Percentiles rank a stretch among this genome's conserved stretches.
These are phyloP conservation scores for Parauchenoglanis punctatus DNA, from an alignment of 2,797 vertebrate species.

Conservation along the genomic window DNA sequence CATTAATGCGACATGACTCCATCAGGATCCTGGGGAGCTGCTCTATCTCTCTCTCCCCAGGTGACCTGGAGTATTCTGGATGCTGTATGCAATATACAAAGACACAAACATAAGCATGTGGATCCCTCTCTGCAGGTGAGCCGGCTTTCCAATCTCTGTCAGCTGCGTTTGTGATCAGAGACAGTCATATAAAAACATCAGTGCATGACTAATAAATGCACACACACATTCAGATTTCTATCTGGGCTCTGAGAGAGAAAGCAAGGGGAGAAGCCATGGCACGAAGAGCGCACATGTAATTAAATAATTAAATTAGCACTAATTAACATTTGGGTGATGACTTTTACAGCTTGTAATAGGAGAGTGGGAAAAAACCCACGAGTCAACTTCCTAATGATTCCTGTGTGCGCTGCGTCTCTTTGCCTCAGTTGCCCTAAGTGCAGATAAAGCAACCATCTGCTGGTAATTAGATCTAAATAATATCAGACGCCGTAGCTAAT, in stretches of 20 bases:
- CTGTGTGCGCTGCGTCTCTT: slow-evolving; percentile 96
- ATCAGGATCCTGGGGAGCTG: slow-evolving; percentile 52
- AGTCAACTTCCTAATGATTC: slow-evolving; percentile 99
- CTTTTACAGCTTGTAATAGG: slow-evolving; percentile 89
- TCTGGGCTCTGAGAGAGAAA: slow-evolving; percentile 25
- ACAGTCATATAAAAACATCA: slow-evolving; percentile 36
- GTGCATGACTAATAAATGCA: slow-evolving; percentile 47
- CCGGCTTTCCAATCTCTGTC: slow-evolving; percentile 42
- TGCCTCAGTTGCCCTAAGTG: slow-evolving; percentile 97
- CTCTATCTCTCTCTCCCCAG: slow-evolving; percentile 55
- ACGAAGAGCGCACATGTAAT: slow-evolving; percentile 87
- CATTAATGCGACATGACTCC: slow-evolving; percentile 54
- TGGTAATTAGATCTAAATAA: slow-evolving; percentile 99
- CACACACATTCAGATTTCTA: slow-evolving; percentile 18
- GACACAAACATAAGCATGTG: slow-evolving; percentile 8
- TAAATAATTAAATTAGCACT: slow-evolving; percentile 96
- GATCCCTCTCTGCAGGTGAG: slow-evolving; percentile 47
- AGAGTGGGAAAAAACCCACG: slow-evolving; percentile 74
- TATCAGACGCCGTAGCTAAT: slow-evolving; percentile 96
- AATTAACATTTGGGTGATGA: slow-evolving; percentile 94
- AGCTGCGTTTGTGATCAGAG: slow-evolving; percentile 24
- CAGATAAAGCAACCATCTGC: slow-evolving; percentile 99
- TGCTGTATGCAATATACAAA: slow-evolving; percentile 10
- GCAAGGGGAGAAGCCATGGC: slow-evolving; percentile 20
- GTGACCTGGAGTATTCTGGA: slow-evolving; percentile 42